A percentile compares a stretch with the other conserved stretches of the same genome.
phyloP scores from a whole-genome alignment of 1,140 invertebrate genomes.

The Drosophila nannoptera region DNA sequence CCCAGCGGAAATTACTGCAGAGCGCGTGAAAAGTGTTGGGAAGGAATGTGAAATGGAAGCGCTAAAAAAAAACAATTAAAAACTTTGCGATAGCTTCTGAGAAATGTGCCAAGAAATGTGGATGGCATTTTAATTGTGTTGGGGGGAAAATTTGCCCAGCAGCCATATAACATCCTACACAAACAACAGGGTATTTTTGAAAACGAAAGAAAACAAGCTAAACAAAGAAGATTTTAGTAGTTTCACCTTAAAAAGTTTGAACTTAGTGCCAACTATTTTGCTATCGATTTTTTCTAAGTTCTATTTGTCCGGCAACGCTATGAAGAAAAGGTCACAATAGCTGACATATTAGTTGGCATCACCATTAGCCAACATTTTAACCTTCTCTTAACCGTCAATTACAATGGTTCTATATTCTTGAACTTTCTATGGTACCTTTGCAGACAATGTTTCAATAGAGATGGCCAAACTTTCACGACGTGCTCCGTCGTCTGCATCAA shows the following conservation, averaged over 20 bases:
- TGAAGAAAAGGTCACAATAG: neutral
- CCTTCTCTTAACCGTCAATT: constrained; percentile 2
- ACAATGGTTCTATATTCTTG: constrained; percentile 2
- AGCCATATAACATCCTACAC: neutral
- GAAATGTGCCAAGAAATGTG: constrained; percentile 63
- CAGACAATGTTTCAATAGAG: constrained; percentile 79
- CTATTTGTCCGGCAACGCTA: neutral
- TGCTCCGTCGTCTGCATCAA: constrained; percentile 74
- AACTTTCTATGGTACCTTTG: constrained; percentile 22
- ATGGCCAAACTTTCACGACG: constrained; percentile 79
- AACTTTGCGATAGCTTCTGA: constrained; percentile 50
- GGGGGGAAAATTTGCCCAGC: neutral
- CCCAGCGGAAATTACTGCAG: constrained; percentile 38
- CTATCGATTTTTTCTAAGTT: too few species aligned
- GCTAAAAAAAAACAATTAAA: constrained; percentile 66
- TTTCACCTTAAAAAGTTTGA: too few species aligned
- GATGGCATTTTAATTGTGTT: constrained; percentile 64
- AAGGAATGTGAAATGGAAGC: constrained; percentile 30
- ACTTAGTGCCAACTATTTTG: too few species aligned
- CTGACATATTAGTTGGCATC: neutral
- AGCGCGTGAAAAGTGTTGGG: constrained; percentile 15
- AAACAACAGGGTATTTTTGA: too few species aligned
- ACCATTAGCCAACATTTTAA: neutral
- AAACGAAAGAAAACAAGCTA: too few species aligned
- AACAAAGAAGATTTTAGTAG: too few species aligned